Conservation (phyloP, 2,888 invertebrate species). For the Bellardia pandia region DNA sequence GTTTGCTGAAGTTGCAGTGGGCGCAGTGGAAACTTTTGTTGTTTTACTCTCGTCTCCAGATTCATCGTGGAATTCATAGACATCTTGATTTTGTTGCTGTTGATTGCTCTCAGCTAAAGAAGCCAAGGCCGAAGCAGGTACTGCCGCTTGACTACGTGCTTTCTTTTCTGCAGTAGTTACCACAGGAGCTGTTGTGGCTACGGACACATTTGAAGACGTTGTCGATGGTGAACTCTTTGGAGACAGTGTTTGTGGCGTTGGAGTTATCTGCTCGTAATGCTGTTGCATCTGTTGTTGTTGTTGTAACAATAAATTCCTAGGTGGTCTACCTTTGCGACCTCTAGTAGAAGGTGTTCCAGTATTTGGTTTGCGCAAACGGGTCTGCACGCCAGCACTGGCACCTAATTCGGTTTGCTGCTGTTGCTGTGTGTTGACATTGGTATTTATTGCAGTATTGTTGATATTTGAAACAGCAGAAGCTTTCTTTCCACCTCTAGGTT, state of each 20-base stretch:
- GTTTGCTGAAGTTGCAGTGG: slow-evolving; percentile 8
- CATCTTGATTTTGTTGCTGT: slow-evolving; percentile 87
- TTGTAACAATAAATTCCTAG: slow-evolving; percentile 81
- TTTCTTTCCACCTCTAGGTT: slow-evolving; percentile 81
- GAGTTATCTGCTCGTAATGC: slow-evolving; percentile 57
- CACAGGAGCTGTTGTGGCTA: slow-evolving; percentile 51
- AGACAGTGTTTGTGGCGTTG: slow-evolving; percentile 13
- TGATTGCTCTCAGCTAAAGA: slow-evolving; percentile 61
- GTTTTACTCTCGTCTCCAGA: slow-evolving; percentile 89
- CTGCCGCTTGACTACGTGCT: slow-evolving; percentile 77
- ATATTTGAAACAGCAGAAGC: slow-evolving; percentile 42
- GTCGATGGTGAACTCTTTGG: slow-evolving; percentile 33
- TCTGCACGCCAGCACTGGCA: slow-evolving; percentile 85
- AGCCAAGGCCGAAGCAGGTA: slow-evolving; percentile 62
- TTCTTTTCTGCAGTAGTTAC: slow-evolving; percentile 82
- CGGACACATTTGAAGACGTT: slow-evolving; percentile 49
- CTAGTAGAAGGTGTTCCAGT: slow-evolving; percentile 78
- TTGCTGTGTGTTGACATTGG: slow-evolving; percentile 60
- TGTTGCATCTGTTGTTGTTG: slow-evolving; percentile 77
- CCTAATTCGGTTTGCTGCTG: slow-evolving; percentile 17
- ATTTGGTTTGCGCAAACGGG: slow-evolving; percentile 85
- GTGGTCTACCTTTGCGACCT: slow-evolving; percentile 84
- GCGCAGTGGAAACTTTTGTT: slow-evolving; percentile 9
- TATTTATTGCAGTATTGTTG: slow-evolving; percentile 78
- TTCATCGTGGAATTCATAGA: slow-evolving; percentile 96